phyloP scores from a whole-genome alignment of 1,140 invertebrate species.

The Cotesia glomerata region DNA sequence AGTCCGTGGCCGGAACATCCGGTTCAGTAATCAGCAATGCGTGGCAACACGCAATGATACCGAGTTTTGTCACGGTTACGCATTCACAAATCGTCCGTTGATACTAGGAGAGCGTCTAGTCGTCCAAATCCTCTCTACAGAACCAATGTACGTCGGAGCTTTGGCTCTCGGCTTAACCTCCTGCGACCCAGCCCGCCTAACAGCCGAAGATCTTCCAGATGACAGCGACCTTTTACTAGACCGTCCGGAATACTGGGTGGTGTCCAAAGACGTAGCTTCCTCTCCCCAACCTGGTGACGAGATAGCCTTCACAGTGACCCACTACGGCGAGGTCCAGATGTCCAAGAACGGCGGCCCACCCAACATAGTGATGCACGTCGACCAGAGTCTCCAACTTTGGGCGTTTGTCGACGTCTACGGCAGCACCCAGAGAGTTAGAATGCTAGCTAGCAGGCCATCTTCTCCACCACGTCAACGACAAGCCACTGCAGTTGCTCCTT shows the following conservation, averaged over 20 bases:
- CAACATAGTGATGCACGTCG: conserved; percentile 91
- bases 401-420: conserved; percentile 96
- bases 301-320: conserved; percentile 85
- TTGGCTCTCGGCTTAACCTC: conserved; percentile 92
- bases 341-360: conserved; percentile 84
- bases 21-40: conserved; percentile 79
- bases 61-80: conserved; percentile 94
- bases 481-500: conserved; percentile 23
- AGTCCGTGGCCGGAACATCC: conserved; percentile 83
- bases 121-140: conserved; percentile 83
- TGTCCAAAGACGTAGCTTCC: conserved; percentile 89
- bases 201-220: conserved; percentile 82
- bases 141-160: conserved; percentile 85
- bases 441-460: conserved; percentile 65
- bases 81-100: conserved; percentile 87
- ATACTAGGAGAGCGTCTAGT: conserved; percentile 85
- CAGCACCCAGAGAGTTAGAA: conserved; percentile 84
- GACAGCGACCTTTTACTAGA: conserved; percentile 92
- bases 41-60: conserved; percentile 81
- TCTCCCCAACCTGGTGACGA: conserved; percentile 86
- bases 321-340: conserved; percentile 87
- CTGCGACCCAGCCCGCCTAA: conserved; percentile 83
- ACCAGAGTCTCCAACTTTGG: conserved; percentile 88
- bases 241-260: conserved; percentile 96
- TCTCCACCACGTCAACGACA: conserved; percentile 54